Base-by-base conservation (phyloP, 2,888 invertebrate species). In the Meiosimyza decipiens region DNA sequence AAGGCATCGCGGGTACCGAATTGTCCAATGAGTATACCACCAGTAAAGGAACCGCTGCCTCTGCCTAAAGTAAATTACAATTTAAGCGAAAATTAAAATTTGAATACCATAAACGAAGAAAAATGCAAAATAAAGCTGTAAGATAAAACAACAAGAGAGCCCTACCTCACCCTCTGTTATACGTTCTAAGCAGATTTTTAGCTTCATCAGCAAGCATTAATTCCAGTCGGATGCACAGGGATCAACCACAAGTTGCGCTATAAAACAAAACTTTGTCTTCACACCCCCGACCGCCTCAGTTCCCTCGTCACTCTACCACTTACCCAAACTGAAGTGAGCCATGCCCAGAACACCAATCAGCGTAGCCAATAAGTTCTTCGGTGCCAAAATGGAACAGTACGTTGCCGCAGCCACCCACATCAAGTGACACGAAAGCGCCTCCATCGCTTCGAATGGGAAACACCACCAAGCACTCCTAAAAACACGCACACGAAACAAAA, bases 341-440 rank as follows among this genome's bases (percentile, higher is more conserved):
- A 95, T 95, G 78, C 95, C 95, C 62, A 96, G 89, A 0, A 96
- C 92, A 18, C 96, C 96, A 81, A 95, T 95, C 70, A 96, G 89
- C 0, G 96, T 96, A 6, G 95, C 95, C 72, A 95, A 88, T 77
- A 95, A 88, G 81, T 92, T 94, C 84, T 93, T 93, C 0, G 96
- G 96, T 1, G 95, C 94, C 79, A 96, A 87, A 85, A 94, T 90
- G 15, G 94, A 93, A 81, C 95, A 95, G 85, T 96, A 95, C 0
- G 95, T 95, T 7, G 95, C 94, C 1, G 95, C 95, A 52, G 96
- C 94, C 16, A 95, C 95, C 93, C 95, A 96, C 94, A 96, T 94
- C 77, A 96, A 88, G 82, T 95, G 95, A 33, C 94, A 94, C 0
- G 95, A 94, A 16, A 95, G 87, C 0, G 95, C 93, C 86, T 95